A percentile compares a stretch with the other conserved stretches of the same genome.
phyloP scores from a whole-genome alignment of 2,113 vertebrate species.

The Speoplatyrhinus poulsoni region DNA sequence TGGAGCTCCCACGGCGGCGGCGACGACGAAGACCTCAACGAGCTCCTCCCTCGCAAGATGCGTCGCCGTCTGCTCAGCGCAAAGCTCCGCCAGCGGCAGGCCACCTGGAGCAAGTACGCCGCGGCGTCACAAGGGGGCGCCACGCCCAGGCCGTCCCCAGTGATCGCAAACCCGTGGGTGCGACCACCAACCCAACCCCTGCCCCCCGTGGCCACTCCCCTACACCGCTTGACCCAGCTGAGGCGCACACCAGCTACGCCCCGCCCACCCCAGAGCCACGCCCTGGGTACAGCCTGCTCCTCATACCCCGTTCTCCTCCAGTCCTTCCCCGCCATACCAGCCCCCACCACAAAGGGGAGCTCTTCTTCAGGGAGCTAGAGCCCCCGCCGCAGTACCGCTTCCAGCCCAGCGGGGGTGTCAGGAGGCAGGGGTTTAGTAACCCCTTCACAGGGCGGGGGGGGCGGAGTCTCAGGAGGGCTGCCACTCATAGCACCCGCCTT shows the following conservation, averaged over 20 bases:
- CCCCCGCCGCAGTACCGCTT: constrained; percentile 48
- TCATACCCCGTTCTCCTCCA: background rate
- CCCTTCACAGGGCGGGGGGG: constrained; percentile 11
- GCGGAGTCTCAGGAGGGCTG: constrained; percentile 3
- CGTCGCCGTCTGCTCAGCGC: constrained; percentile 72
- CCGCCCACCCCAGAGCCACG: constrained; percentile 39
- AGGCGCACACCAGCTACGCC: constrained; percentile 47
- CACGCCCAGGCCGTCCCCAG: constrained; percentile 35
- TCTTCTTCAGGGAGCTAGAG: background rate
- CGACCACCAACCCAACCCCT: background rate
- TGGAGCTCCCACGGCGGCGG: constrained; percentile 50
- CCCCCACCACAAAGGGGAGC: background rate
- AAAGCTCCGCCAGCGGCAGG: constrained; percentile 72
- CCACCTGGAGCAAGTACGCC: constrained; percentile 35
- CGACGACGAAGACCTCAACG: constrained; percentile 64
- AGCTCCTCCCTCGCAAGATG: constrained; percentile 69
- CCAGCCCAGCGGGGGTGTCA: constrained; percentile 29
- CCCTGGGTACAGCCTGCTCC: constrained; percentile 27
- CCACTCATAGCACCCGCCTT: constrained; percentile 54
- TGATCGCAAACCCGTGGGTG: constrained; percentile 9
- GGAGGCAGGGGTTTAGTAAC: constrained; percentile 15
- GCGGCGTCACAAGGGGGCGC: background rate
- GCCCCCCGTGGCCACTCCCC: background rate
- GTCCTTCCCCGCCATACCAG: background rate
- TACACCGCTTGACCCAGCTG: constrained; percentile 30